Evolutionary conservation across 2,797 vertebrate genomes (phyloP), one percentile per base, ranked within the genome.

Genomic region (Poecilia velifera): DNA sequence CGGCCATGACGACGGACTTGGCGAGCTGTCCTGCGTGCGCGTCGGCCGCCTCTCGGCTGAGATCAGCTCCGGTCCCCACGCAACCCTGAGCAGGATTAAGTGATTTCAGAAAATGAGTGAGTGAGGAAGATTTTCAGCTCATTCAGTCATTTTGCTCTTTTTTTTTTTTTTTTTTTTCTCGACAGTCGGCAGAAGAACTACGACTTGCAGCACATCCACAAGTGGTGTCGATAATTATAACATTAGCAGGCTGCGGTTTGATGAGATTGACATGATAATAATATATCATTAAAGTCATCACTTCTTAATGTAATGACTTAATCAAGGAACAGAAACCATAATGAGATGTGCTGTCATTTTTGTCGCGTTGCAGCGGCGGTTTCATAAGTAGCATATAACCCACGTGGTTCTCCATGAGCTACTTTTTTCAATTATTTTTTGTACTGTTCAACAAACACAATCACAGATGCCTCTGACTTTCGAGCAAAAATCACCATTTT

Each of bases 251-350:
- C 59, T 9, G n/a, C 66, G 77, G 51, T 79, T 66, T 64, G 43
- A 74, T 45, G 45, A 68, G 75, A 75, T 45, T 80, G 46, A 74
- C 80, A 31, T 78, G 62, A 76, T 74, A 73, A 80, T 74, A 57
- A 77, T 77, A 74, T 79, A 22, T 71, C 18, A 73, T 87, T 77
- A 88, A 77, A 85, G 64, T 84, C 49, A 78, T 74, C 31, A 82
- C 77, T 41, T 71, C 66, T 76, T 6, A 57, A 70, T 47, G 41
- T 79, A 70, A 84, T 41, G 46, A 66, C 34, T 88, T 53, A 84
- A 74, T 77, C 16, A 78, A 73, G n/a, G 39, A 77, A 73, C 31
- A 76, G 36, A 77, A 75, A 64, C 39, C 13, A 79, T 71, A 77
- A 84, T 46, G 28, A 80, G 31, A 82, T 39, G 46, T 64, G 57